Base-by-base conservation (phyloP, 2,113 vertebrate species). In the Saccopteryx leptura region DNA sequence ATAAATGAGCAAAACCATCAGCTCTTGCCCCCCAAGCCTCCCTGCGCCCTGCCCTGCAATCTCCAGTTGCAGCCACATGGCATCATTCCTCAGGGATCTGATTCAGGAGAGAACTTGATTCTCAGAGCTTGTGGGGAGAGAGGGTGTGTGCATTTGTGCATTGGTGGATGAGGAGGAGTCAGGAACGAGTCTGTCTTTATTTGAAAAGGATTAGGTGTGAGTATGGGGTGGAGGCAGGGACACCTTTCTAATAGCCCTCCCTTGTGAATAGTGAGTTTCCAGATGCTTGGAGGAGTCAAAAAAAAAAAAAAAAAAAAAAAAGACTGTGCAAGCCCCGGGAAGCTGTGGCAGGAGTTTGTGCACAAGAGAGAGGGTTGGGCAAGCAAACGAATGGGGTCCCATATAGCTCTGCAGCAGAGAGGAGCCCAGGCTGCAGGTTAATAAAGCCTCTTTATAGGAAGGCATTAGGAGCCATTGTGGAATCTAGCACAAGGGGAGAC, bases 121-220 rank as follows among this genome's bases (percentile, higher is more conserved):
- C 81, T 75, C 48, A 24, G 85, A 90, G 60, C 58, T 5, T 60
- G 66, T 54, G 19, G 18, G 15, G 46, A 28, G 52, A 65, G 17
- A 48, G 12, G 50, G n/a, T 46, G 12, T 24, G 31, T 60, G 52
- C 13, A 1, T 76, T 26, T 82, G 68, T 9, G 39, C 9, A 48
- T 5, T 68, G 19, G 19, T 58, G 50, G 9, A n/a, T 60, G 1
- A 46, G 76, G 24, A 71, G 28, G 66, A 60, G 9, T 58, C 71
- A n/a, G 88, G 85, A 80, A 78, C 71, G 31, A 56, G 19, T 85
- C 21, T 56, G 66, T 14, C 9, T 26, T 74, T 15, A 21, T 52
- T 84, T 72, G 80, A 33, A 50, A 93, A 87, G 61, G n/a, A 56
- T 88, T 33, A 72, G 50, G 58, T 78, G 15, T 89, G 58, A 69